phyloP scores from a whole-genome alignment of 2,113 vertebrate genomes.

The Thunnus maccoyii region DNA sequence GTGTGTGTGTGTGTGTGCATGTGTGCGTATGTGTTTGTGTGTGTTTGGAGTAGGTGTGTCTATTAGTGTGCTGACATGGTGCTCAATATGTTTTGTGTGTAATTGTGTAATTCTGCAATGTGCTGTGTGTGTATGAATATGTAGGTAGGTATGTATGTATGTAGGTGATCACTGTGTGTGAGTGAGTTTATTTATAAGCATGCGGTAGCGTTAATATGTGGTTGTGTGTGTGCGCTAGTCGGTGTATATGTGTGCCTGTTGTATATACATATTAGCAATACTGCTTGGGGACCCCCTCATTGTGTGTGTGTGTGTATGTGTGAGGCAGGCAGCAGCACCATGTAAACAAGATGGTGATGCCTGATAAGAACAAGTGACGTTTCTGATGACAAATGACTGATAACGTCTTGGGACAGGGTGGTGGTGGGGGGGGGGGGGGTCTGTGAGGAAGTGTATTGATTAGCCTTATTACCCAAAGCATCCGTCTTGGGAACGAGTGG shows the following conservation, averaged over 20 bases:
- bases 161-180: slow-evolving; percentile 15
- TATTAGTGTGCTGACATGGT: slow-evolving; percentile 20
- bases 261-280: slow-evolving; percentile 3
- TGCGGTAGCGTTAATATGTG: neutral
- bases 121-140: neutral
- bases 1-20: slow-evolving; percentile 29
- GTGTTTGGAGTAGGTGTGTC: slow-evolving; percentile 17
- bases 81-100: slow-evolving; percentile 18
- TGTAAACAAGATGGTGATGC: slow-evolving; percentile 83
- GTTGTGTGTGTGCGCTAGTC: neutral
- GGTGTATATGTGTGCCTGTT: slow-evolving; percentile 4
- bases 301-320: neutral
- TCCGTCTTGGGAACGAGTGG: slow-evolving; percentile 80
- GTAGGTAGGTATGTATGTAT: neutral
- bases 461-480: slow-evolving; percentile 87
- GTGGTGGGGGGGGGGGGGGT: slow-evolving; percentile 19
- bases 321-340: slow-evolving; percentile 24
- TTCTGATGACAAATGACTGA: slow-evolving; percentile 82
- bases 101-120: slow-evolving; percentile 15
- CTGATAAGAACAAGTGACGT: slow-evolving; percentile 79
- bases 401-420: slow-evolving; percentile 68
- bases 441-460: slow-evolving; percentile 86
- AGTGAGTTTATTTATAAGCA: neutral
- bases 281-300: neutral
- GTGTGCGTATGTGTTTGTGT: neutral